These are phyloP conservation scores for Mactra quadrangularis DNA, from an alignment of 1,140 invertebrate species.

Conservation along the genomic window DNA sequence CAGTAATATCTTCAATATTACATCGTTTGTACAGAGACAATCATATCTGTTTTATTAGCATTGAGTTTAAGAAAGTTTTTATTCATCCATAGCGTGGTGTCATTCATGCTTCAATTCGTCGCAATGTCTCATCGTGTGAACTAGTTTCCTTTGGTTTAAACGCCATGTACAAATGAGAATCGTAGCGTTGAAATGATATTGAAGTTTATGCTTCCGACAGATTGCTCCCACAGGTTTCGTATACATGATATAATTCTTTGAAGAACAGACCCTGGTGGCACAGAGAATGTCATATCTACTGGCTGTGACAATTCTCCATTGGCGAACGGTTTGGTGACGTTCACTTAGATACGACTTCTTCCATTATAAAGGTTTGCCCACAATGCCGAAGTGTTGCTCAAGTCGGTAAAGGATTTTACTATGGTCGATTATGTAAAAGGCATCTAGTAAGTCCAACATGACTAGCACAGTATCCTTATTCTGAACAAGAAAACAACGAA, in stretches of 20 bases:
- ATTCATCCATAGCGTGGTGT: conserved; percentile 9
- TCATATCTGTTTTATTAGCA: conserved; percentile 30
- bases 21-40: neutral
- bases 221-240: conserved; percentile 18
- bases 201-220: conserved; percentile 5
- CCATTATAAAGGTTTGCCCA: neutral
- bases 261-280: neutral
- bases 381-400: neutral
- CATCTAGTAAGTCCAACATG: conserved; percentile 27
- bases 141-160: conserved; percentile 13
- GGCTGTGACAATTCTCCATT: conserved; percentile 16
- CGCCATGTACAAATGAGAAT: conserved; percentile 26
- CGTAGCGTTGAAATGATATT: conserved; percentile 31
- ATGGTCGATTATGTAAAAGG: conserved; percentile 34
- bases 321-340: too few species aligned
- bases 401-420: neutral
- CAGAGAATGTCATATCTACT: neutral
- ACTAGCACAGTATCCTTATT: conserved; percentile 30
- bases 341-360: neutral
- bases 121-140: neutral
- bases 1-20: conserved; percentile 1
- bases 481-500: conserved; percentile 12
- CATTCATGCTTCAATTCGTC: conserved; percentile 6
- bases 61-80: conserved; percentile 20
- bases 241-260: conserved; percentile 11